A percentile compares a stretch with the other conserved stretches of the same genome.
phyloP scores from a whole-genome alignment of 2,888 invertebrate species.

The Tetropium fuscum region DNA sequence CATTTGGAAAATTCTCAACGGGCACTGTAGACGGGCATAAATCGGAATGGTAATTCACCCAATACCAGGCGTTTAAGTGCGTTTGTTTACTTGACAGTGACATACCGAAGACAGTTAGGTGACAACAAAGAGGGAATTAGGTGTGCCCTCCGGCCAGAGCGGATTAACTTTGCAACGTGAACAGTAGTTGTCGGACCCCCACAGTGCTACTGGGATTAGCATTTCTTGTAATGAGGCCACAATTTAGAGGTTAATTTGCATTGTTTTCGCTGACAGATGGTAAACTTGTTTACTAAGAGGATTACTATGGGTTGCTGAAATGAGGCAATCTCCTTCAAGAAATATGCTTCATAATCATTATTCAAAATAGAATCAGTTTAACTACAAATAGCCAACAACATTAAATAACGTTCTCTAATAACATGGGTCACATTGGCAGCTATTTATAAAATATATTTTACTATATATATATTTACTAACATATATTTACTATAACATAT shows the following conservation, averaged over 20 bases:
- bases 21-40: too few species aligned
- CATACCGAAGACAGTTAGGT: conserved; percentile 54
- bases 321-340: not conserved
- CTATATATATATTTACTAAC: too few species aligned
- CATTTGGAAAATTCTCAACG: too few species aligned
- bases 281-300: conserved; percentile 7
- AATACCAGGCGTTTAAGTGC: conserved; percentile 38
- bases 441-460: too few species aligned
- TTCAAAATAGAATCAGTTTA: too few species aligned
- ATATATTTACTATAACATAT: too few species aligned
- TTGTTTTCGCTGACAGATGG: conserved; percentile 19
- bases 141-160: conserved; percentile 42
- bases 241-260: conserved; percentile 19
- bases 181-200: conserved; percentile 37
- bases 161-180: conserved; percentile 46
- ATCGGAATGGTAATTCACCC: too few species aligned
- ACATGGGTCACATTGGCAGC: too few species aligned
- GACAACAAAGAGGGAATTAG: conserved; percentile 54
- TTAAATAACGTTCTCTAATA: too few species aligned
- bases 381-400: too few species aligned
- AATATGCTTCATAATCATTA: not conserved
- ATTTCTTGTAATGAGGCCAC: conserved; percentile 21
- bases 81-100: conserved; percentile 52
- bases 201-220: conserved; percentile 13
- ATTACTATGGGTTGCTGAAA: too few species aligned